Base-by-base conservation (phyloP, 1,140 invertebrate species). In the Heterodera schachtii region DNA sequence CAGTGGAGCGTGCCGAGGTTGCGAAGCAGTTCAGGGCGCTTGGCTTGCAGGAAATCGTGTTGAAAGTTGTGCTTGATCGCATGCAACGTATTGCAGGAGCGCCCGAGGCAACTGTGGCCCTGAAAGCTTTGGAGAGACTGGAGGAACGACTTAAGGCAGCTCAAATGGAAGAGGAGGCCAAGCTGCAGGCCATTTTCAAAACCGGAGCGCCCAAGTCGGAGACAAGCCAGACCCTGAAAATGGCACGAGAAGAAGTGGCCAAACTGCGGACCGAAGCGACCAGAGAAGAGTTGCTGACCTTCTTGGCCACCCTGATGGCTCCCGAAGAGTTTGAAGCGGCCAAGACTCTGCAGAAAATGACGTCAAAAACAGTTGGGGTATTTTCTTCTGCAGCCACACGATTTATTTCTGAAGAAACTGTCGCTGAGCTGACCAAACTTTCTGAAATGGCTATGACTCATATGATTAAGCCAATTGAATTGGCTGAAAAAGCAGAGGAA, bases 291-390 rank as follows among this genome's bases (percentile, higher is more conserved):
- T 19, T 49, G 47, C 13, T 19, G 2, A 52, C 52, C 19, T 60
- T 79, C 70, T 76, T 69, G 49, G 46, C 66, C 47, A 75, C 43
- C 19, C 21, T 79, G 47, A 78, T 66, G 64, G 49, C 19, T 9
- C 47, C 47, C 16, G 78, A 79, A 21, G 19, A 79, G 66, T 21
- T 19, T 9, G 75, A 60, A 77, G 47, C 52, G 41, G 75, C 64
- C 4, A 77, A 77, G 16, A 52, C 43, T 69, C 49, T 77, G 41
- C 47, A 64, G 52, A 77, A 77, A 66, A 31, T 41, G 41, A 3
- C 44, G 2, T 64, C 8, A n/a, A 44, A 49, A 31, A 49, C 75
- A 11, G 16, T 46, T 52, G 31, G 13, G 5, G 57, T 19, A 64
- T 19, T 5, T 11, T 64, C 11, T 13, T 19, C 57, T 19, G 16